Conservation (phyloP, 2,797 vertebrate genomes). For the Hoplostethus atlanticus region DNA sequence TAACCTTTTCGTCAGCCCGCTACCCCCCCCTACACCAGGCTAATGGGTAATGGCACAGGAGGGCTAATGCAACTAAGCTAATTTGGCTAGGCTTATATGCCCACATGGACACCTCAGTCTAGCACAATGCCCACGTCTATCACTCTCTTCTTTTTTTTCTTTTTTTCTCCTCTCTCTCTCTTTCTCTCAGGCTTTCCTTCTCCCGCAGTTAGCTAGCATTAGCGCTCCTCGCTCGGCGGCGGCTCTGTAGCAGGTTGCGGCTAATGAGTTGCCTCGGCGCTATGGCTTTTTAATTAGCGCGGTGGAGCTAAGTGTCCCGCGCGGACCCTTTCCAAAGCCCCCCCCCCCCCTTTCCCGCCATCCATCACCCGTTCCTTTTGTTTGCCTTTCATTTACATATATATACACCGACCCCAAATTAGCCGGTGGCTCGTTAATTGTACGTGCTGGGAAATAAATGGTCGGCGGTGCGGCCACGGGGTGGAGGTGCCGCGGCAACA, state of each 20-base stretch:
- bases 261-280: constrained; percentile 84
- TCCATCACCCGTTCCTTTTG: constrained; percentile 83
- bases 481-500: constrained; percentile 75
- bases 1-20: constrained; percentile 75
- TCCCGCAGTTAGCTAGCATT: constrained; percentile 54
- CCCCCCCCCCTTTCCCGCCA: constrained; percentile 64
- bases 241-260: constrained; percentile 67
- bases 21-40: constrained; percentile 67
- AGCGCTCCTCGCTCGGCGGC: constrained; percentile 41
- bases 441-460: constrained; percentile 80
- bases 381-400: constrained; percentile 86
- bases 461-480: constrained; percentile 49
- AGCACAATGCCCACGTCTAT: constrained; percentile 71
- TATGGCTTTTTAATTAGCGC: constrained; percentile 88
- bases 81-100: constrained; percentile 73
- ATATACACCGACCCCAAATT: constrained; percentile 80
- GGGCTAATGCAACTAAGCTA: constrained; percentile 73
- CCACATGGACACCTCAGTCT: constrained; percentile 66
- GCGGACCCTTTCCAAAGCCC: constrained; percentile 70
- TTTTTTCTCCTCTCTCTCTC: constrained; percentile 20
- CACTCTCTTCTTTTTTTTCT: constrained; percentile 51
- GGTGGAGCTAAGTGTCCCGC: constrained; percentile 80
- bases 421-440: constrained; percentile 82
- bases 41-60: constrained; percentile 76
- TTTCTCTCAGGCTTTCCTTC: constrained; percentile 39